Percentiles rank a stretch among this genome's conserved stretches.
Conservation (phyloP, 2,888 invertebrate genomes). For the Cephonodes hylas region DNA sequence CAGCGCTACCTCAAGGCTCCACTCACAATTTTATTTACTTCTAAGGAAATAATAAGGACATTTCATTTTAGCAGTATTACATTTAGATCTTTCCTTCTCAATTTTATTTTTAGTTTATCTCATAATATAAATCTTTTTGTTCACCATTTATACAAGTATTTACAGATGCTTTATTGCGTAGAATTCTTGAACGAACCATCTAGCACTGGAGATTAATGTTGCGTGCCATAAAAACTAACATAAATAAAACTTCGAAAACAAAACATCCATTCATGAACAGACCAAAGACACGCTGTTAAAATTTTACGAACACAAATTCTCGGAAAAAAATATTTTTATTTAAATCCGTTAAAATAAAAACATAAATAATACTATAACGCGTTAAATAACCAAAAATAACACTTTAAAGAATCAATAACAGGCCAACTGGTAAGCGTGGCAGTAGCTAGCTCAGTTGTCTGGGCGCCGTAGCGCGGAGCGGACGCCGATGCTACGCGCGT, state of each 20-base stretch:
- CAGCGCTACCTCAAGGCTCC: neutral
- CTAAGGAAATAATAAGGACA: neutral
- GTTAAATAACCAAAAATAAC: conserved; percentile 77
- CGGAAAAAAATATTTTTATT: neutral
- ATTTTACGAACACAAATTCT: neutral
- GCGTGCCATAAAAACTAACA: no score
- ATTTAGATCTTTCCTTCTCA: neutral
- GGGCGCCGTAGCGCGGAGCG: conserved; percentile 58
- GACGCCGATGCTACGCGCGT: conserved; percentile 45
- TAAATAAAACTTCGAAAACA: no score
- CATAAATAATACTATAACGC: conserved; percentile 37
- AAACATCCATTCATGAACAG: no score
- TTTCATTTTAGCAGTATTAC: neutral
- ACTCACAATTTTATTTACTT: neutral
- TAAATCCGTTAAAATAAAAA: neutral
- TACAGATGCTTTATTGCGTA: no score
- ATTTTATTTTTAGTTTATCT: neutral
- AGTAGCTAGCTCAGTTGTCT: conserved; percentile 66
- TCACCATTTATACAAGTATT: neutral
- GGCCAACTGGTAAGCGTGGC: conserved; percentile 50
- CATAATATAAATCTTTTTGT: neutral
- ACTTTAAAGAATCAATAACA: conserved; percentile 80
- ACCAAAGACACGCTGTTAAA: no score
- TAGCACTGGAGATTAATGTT: no score
- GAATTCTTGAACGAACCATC: no score